Evolutionary conservation across 2,888 invertebrate genomes (phyloP), one percentile per base, ranked within the genome.

Genomic region (Cataglyphis albicans): DNA sequence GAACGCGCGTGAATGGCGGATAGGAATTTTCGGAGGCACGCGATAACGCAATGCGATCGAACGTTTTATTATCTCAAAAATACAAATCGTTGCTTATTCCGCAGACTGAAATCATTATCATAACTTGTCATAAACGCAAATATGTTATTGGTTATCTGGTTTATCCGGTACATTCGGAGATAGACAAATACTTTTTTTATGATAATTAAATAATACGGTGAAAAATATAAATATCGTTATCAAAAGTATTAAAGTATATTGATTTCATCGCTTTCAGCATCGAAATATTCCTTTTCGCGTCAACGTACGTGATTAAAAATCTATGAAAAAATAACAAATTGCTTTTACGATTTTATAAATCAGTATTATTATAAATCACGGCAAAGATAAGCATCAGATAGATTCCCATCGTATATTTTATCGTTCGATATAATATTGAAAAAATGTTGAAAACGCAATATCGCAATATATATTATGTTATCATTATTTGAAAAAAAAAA

Each of bases 81-180:
- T 70, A 70, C 25, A 70, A 70, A 68, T 70, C 78, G 35, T 41
- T 6, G 21, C 9, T 61, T 44, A 32, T 63, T 63, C 18, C 63
- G 1, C 65, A 12, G 3, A 25, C 18, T 25, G 25, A 29, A 55
- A 67, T n/a, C 29, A 59, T 70, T 70, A 70, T 70, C 85, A 48
- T 81, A 83, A 83, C 84, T 52, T 86, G 83, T 88, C 86, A 76
- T 65, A 80, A 82, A 81, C 76, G 65, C 59, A 86, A 82, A 88
- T 88, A 85, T 83, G 76, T 88, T 88, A 88, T 85, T 86, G 65
- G 61, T 81, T 84, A 72, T 80, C 68, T 80, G 81, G 83, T 75
- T 83, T 83, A 70, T 78, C 72, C 80, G 63, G 1, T 63, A 65
- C 44, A 44, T n/a, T n/a, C 25, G 25, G 52, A 59, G 29, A 1